Percentiles rank a stretch among this genome's conserved stretches.
These are phyloP conservation scores for Apodemia zela DNA, from an alignment of 2,888 invertebrate species.

Conservation along the genomic window DNA sequence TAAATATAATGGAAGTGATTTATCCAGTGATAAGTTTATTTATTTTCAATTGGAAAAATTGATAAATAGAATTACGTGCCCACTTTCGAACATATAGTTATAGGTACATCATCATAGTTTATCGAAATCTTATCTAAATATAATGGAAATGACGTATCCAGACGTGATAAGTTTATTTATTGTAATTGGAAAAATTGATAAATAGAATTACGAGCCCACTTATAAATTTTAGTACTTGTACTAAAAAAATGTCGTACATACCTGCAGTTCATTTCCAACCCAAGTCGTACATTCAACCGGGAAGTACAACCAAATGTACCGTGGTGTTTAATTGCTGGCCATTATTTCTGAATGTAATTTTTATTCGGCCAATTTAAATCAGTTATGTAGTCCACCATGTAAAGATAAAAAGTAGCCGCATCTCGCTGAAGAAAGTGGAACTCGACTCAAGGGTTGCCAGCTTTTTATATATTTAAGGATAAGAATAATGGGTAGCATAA, in stretches of 20 bases:
- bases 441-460: background rate
- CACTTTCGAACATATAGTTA: no score
- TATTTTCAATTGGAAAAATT: no score
- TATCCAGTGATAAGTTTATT: no score
- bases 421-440: slow-evolving; percentile 17
- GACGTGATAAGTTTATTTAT: no score
- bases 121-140: no score
- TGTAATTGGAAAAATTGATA: no score
- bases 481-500: background rate
- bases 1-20: no score
- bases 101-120: no score
- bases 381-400: slow-evolving; percentile 22
- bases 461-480: background rate
- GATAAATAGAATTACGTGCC: no score
- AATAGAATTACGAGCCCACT: no score
- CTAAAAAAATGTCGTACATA: background rate
- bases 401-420: slow-evolving; percentile 23
- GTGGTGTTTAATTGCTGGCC: slow-evolving; percentile 18
- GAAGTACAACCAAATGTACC: slow-evolving; percentile 11
- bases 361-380: slow-evolving; percentile 17
- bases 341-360: slow-evolving; percentile 18
- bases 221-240: no score
- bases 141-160: no score
- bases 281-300: slow-evolving; percentile 18
- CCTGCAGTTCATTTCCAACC: background rate